Evolutionary conservation across 2,888 invertebrate species (phyloP), one percentile per base, ranked within the genome.

Genomic region (Drosophila ezoana): DNA sequence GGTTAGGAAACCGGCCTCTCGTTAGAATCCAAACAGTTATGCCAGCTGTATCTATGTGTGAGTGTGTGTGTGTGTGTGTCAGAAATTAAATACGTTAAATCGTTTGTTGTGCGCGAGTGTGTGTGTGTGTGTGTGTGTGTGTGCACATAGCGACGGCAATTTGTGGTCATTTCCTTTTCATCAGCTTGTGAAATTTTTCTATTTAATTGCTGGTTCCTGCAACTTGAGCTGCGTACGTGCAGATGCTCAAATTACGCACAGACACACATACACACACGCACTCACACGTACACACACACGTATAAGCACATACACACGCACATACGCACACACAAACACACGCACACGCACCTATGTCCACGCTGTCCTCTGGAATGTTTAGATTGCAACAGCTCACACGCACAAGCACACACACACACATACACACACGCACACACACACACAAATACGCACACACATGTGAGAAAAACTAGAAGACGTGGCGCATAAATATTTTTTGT

Each of bases 131-230:
- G 51, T 2, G 18, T 51, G 40, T 54, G 47, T 49, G 62, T 62
- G 75, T 37, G 68, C 64, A 52, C 63, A 71, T 57, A 57, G 74
- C 79, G 64, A 56, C 71, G 76, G 74, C 81, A 89, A 87, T 87
- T 87, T 89, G 87, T 83, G 87, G 87, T 86, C 89, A 87, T 86
- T 87, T 87, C 88, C 87, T 83, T 86, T 86, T 82, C 85, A 86
- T 87, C 85, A 84, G 81, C 77, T 81, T 73, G 76, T 58, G 71
- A 83, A 81, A 66, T 67, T 72, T 75, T 72, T 66, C 63, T 61
- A 57, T 68, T 72, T 68, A 63, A 66, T 69, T 79, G 76, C 71
- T 58, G 23, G 63, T 41, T 61, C 58, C 66, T 67, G 59, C 79
- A 72, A 66, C 57, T 68, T 62, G 77, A 68, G 67, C 52, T 67